phyloP scores from a whole-genome alignment of 2,113 vertebrate species.

The Ageneiosus marmoratus region DNA sequence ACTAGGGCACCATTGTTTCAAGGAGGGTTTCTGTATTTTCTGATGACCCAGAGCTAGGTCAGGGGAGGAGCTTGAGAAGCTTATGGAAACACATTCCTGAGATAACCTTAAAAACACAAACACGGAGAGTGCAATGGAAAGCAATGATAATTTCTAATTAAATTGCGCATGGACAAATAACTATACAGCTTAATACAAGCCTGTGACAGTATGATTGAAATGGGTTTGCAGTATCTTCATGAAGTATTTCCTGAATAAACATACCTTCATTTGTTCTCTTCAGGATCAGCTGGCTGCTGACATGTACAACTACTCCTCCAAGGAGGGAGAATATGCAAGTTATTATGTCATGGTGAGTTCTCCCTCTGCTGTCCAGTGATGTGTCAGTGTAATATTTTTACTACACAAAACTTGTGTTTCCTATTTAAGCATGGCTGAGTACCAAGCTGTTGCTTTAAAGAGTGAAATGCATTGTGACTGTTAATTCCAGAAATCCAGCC shows the following conservation, averaged over 20 bases:
- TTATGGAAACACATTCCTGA: slow-evolving; percentile 33
- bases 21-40: neutral
- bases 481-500: neutral
- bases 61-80: neutral
- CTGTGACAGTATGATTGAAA: slow-evolving; percentile 8
- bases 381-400: neutral
- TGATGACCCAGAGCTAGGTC: neutral
- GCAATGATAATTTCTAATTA: slow-evolving; percentile 48
- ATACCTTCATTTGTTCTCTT: neutral
- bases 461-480: neutral
- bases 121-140: slow-evolving; percentile 50
- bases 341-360: slow-evolving; percentile 87
- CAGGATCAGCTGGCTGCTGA: slow-evolving; percentile 97
- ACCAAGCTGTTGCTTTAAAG: neutral
- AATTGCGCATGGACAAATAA: neutral
- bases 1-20: neutral
- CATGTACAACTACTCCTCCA: slow-evolving; percentile 93
- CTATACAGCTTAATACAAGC: slow-evolving; percentile 8
- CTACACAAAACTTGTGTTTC: neutral
- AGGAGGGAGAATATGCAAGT: slow-evolving; percentile 89
- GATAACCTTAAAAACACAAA: slow-evolving; percentile 23
- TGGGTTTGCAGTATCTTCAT: neutral
- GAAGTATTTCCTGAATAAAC: neutral
- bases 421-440: neutral
- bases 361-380: slow-evolving; percentile 12